phyloP scores from a whole-genome alignment of 1,140 invertebrate species.

The Prorops nasuta region DNA sequence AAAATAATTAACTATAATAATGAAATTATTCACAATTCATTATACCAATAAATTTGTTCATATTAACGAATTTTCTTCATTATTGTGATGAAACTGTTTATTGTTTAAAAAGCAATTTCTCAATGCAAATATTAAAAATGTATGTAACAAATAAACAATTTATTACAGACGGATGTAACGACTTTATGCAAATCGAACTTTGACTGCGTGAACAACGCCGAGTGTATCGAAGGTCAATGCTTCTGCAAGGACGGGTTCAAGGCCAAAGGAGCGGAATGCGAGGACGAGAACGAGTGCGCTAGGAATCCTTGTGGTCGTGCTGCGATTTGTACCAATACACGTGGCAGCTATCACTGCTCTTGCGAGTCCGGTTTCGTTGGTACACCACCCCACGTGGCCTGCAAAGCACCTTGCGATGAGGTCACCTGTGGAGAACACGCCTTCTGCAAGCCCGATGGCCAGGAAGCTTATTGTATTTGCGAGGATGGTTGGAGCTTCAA shows the following conservation, averaged over 20 bases:
- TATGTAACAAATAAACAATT: too few species aligned
- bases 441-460: conserved; percentile 83
- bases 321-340: conserved; percentile 79
- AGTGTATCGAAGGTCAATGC: conserved; percentile 85
- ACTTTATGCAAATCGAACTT: conserved; percentile 85
- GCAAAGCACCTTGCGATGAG: conserved; percentile 89
- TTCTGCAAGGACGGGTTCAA: conserved; percentile 88
- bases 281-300: conserved; percentile 81
- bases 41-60: too few species aligned
- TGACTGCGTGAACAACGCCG: conserved; percentile 89
- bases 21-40: too few species aligned
- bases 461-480: conserved; percentile 89
- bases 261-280: conserved; percentile 73
- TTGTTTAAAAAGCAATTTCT: too few species aligned
- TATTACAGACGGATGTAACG: conserved; percentile 75
- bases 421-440: conserved; percentile 86
- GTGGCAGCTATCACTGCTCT: conserved; percentile 82
- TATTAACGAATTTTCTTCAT: too few species aligned
- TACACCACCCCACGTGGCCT: conserved; percentile 73
- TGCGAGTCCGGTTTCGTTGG: conserved; percentile 85
- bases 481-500: conserved; percentile 92
- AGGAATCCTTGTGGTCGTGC: conserved; percentile 76
- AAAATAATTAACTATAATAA: too few species aligned
- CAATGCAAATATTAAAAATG: too few species aligned
- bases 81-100: too few species aligned